phyloP scores from a whole-genome alignment of 2,888 invertebrate genomes.

The Pristionchus entomophagus region DNA sequence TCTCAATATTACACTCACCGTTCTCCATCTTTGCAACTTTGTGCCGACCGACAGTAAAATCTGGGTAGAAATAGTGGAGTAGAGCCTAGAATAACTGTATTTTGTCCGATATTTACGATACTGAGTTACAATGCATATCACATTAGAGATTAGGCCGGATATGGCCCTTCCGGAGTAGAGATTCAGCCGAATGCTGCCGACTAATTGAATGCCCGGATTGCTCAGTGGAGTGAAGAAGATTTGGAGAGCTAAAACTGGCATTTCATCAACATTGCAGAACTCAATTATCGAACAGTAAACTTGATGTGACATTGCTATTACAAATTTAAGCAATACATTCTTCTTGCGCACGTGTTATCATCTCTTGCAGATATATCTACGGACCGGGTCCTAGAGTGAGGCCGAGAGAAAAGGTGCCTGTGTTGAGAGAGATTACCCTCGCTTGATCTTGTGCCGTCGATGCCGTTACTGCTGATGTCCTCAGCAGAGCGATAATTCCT shows the following conservation, averaged over 20 bases:
- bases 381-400: constrained; percentile 77
- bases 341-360: no score
- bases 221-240: constrained; percentile 76
- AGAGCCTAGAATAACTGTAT: constrained; percentile 47
- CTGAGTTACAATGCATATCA: constrained; percentile 64
- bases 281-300: no score
- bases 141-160: constrained; percentile 56
- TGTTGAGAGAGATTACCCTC: constrained; percentile 76
- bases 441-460: constrained; percentile 76
- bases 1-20: no score
- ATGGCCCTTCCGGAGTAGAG: constrained; percentile 76
- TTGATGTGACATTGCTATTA: no score
- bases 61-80: constrained; percentile 59
- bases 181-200: constrained; percentile 65
- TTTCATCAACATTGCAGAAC: no score
- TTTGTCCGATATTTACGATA: not conserved
- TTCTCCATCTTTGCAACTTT: constrained; percentile 50
- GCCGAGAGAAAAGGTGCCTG: constrained; percentile 77
- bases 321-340: no score
- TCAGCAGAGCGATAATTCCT: constrained; percentile 77
- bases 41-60: constrained; percentile 57
- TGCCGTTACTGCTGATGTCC: constrained; percentile 76
- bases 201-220: constrained; percentile 75
- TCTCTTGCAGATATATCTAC: no score
- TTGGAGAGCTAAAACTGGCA: constrained; percentile 74